Base-by-base conservation (phyloP, 1,140 invertebrate genomes). In the Medauroidea extradentata region DNA sequence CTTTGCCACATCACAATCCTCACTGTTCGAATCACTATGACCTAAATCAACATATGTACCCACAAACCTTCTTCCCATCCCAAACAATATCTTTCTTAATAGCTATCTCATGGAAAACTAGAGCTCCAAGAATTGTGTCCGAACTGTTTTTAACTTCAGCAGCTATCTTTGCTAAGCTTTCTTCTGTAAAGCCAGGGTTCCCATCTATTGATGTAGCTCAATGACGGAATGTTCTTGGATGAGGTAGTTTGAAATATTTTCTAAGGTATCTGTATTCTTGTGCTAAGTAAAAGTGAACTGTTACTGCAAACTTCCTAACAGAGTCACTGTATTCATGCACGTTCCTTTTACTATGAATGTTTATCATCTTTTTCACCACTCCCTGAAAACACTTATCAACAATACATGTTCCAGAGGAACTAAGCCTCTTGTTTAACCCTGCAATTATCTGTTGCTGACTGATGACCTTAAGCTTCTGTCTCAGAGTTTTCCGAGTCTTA, bases 101-200 rank as follows among this genome's bases (percentile, higher is more conserved):
- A 21, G 67, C 56, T n/a, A n/a, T n/a, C 71, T 75, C 74, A 67
- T 75, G 72, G 65, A 74, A 73, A 2, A 75, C 59, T 9, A 68
- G 25, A 46, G 25, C 18, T 18, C 14, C 41, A 77, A 63, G 69
- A 65, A 34, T 48, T 49, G 66, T 9, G 11, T 18, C n/a, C 9
- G 5, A 7, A 7, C 7, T 54, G 13, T 54, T 5, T 18, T 18
- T 51, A n/a, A n/a, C n/a, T n/a, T n/a, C n/a, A n/a, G n/a, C n/a
- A n/a, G n/a, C n/a, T n/a, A n/a, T n/a, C n/a, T 14, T 52, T 27
- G 66, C 18, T 19, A 78, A 69, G 43, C 70, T 62, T 65, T 77
- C 69, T 61, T 63, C 43, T 14, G 66, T 72, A 59, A 76, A 75
- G 7, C 74, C 73, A 44, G 74, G 72, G n/a, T n/a, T n/a, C n/a